phyloP scores from a whole-genome alignment of 1,140 invertebrate species.

The roundworm (Caenorhabditis elegans) region WBcel235 BX284605.5:12581501-12582000 shows the following conservation, averaged over 20 bases:
- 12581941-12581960: no score
- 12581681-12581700: neutral
- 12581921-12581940: no score
- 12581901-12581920: no score
- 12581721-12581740: no score
- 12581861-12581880: neutral
- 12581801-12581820: neutral
- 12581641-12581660: conserved; percentile 20
- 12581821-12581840: no score
- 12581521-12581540: neutral
- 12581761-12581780: neutral
- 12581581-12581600: neutral
- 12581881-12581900: no score
- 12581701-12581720: neutral
- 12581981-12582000: no score
- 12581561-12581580: neutral
- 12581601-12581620: neutral
- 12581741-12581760: neutral
- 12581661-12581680: neutral
- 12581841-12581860: neutral
- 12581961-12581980: no score
- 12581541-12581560: neutral
- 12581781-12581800: neutral
- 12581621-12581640: neutral
- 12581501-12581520: neutral